Percentiles rank a stretch among this genome's conserved stretches.
Evolutionary conservation across 2,797 vertebrate genomes (phyloP).

Genomic region (Picus viridis): DNA sequence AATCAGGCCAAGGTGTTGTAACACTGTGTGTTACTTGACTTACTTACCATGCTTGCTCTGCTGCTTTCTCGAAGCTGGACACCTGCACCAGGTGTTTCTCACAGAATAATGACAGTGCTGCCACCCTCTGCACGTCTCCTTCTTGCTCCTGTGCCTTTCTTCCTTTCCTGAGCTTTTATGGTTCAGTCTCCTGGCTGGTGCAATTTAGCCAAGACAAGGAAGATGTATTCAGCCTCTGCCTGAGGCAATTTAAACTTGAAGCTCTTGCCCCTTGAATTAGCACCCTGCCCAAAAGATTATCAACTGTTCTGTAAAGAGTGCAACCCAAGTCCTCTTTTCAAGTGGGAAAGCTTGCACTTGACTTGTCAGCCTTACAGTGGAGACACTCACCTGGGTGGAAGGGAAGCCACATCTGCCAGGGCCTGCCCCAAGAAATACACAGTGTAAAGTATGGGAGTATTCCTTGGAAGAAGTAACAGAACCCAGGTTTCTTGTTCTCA

Average conservation of each 20-base stretch:
- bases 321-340: not conserved
- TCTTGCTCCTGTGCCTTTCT: not conserved
- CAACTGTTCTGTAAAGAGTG: not conserved
- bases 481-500: not conserved
- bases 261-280: slow-evolving; percentile 27
- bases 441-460: not conserved
- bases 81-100: not conserved
- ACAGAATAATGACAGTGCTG: not conserved
- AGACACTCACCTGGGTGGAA: not conserved
- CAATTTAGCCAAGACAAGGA: not conserved
- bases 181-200: not conserved
- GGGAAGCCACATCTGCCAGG: not conserved
- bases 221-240: slow-evolving; percentile 7
- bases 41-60: not conserved
- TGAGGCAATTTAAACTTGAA: slow-evolving; percentile 20
- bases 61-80: slow-evolving; percentile 45
- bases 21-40: not conserved
- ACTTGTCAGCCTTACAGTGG: not conserved
- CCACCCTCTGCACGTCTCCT: not conserved
- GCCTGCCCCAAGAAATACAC: not conserved
- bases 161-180: not conserved
- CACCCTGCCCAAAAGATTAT: not conserved
- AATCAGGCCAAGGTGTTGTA: slow-evolving; percentile 12
- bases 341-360: not conserved
- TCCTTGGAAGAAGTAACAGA: slow-evolving; percentile 7